Base-by-base conservation (phyloP, 2,888 invertebrate species). In the Drosophila neutralis region DNA sequence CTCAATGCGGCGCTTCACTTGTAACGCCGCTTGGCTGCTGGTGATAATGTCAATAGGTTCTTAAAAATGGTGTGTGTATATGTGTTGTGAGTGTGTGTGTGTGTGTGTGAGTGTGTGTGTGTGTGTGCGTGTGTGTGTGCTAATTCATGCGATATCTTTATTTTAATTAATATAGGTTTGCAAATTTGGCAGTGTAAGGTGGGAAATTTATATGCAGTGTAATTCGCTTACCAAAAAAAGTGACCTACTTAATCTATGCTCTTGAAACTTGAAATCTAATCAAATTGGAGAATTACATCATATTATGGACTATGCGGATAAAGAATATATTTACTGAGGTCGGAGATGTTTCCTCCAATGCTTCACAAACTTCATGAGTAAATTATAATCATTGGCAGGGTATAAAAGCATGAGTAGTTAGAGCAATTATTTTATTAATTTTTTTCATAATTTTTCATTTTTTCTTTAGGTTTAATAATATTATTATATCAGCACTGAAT, bases 11-110 rank as follows among this genome's bases (percentile, higher is more conserved):
- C 38, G 57, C 60, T 51, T 62, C 54, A 60, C 57, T 53, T 74
- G 66, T 63, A 60, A 69, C 63, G 68, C 70, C 63, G 66, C 70
- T 70, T 56, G 70, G 67, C 52, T 76, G 80, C 68, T 31, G 31
- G 2, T 51, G 58, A 58, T 69, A 59, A 69, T 68, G 62, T 59
- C 49, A 62, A 63, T 75, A 62, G 65, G 40, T 62, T 35, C 61
- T 21, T 21, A 42, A 38, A 31, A 29, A 8, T 42, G 2, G 10
- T 21, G 21, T 33, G 18, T 18, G 31, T 31, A 10, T 31, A 8
- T 31, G 31, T 31, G 31, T 31, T 31, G 31, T 35, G 15, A 2
- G 24, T 4, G 54, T 18, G 18, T 27, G 36, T 36, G 10, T 33
- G 33, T 15, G 5, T 8, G 21, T 15, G 33, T 15, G 27, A 0